These are phyloP conservation scores for Neodiprion lecontei DNA, from an alignment of 1,140 invertebrate species.

Conservation along the genomic window DNA sequence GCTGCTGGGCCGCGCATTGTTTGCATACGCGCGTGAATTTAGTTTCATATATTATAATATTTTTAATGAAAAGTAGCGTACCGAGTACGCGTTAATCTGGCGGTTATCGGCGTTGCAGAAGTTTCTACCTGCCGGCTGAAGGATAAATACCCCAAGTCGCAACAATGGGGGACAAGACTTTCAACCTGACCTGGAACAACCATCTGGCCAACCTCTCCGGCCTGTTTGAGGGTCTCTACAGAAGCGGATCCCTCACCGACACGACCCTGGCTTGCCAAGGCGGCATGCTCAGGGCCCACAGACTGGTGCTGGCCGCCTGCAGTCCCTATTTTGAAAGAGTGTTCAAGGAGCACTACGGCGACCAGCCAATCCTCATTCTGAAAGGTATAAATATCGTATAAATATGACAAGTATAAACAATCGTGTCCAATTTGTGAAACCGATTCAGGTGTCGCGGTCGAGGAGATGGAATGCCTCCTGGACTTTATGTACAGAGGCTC, in stretches of 20 bases:
- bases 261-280: constrained; percentile 72
- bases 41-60: no score
- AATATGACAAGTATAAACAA: no score
- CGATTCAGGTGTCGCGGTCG: constrained; percentile 63
- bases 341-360: constrained; percentile 73
- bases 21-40: no score
- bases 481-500: constrained; percentile 79
- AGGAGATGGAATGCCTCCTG: constrained; percentile 73
- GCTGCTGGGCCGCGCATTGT: no score
- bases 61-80: no score
- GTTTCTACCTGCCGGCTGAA: no score
- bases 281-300: constrained; percentile 71
- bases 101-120: no score
- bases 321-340: constrained; percentile 77
- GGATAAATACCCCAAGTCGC: no score
- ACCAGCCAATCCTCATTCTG: constrained; percentile 76
- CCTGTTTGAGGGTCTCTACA: constrained; percentile 74
- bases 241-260: constrained; percentile 72
- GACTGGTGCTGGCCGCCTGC: constrained; percentile 75
- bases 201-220: constrained; percentile 75
- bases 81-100: no score
- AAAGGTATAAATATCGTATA: constrained; percentile 58
- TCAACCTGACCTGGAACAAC: constrained; percentile 78
- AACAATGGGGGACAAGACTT: constrained; percentile 68
- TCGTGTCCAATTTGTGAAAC: no score